Evolutionary conservation across 2,113 vertebrate species (phyloP), one percentile per base, ranked within the genome.

Genomic region (Cavia porcellus): DNA sequence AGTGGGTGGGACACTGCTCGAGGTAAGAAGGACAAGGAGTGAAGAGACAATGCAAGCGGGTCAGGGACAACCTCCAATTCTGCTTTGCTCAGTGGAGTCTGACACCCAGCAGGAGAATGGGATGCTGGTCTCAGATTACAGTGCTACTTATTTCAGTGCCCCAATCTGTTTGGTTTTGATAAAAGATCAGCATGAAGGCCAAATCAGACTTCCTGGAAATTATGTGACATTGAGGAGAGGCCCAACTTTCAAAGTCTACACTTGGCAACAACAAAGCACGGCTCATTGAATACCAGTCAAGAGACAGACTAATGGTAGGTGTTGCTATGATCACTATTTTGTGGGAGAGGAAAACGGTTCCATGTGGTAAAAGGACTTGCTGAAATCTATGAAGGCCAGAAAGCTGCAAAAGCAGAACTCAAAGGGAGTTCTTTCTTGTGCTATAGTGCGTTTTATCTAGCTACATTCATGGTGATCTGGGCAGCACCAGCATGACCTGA

Each of bases 1-100:
- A 96, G 96, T 55, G 59, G 96, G 94, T 92, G 93, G 94, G 90
- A 95, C 90, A 95, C 62, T 14, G 2, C 96, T 93, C 57, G 77
- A 95, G 55, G 85, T 90, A 89, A 93, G 93, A 91, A 80, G 94
- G 90, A 93, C 68, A 68, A 86, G 72, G 86, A 87, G 75, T 50
- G 79, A 95, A 96, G 82, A 91, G 35, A 70, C 10, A 0, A 19
- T 3, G 14, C 47, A 85, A 4, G 11, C 12, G 2, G 80, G 96
- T 97, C 95, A 92, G 64, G 90, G 97, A 90, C 95, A 68, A 64
- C 83, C 70, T 75, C 87, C 45, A 15, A 86, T 92, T 25, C 57
- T 50, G 9, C 92, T 87, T 92, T 93, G 84, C 83, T 38, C 90
- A 96, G 96, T 94, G 97, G 88, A 92, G 77, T 81, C 96, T 45